Percentiles rank a stretch among this genome's conserved stretches.
Conservation (phyloP, 2,888 invertebrate species). For the Epinotia brunnichana region DNA sequence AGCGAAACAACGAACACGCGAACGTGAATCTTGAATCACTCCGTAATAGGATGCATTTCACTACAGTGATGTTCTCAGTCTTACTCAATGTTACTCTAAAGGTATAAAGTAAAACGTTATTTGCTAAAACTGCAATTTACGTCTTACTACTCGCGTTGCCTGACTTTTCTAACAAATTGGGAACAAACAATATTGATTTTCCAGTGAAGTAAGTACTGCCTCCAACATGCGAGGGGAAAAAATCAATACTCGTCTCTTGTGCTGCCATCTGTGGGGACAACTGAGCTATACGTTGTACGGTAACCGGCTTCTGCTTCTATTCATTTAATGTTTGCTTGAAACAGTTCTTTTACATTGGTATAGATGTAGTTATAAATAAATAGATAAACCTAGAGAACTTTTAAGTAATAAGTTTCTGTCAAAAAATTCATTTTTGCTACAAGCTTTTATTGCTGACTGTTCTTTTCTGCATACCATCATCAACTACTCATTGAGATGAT, state of each 20-base stretch:
- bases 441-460: too few species aligned
- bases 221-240: constrained; percentile 52
- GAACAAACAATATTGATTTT: constrained; percentile 72
- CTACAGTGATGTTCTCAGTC: constrained; percentile 52
- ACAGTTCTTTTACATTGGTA: constrained; percentile 1
- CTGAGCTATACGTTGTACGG: constrained; percentile 34
- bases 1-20: constrained; percentile 72
- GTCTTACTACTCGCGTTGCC: constrained; percentile 14
- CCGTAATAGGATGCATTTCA: constrained; percentile 65
- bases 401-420: too few species aligned
- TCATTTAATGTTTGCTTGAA: background rate
- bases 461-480: too few species aligned
- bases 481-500: too few species aligned
- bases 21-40: constrained; percentile 71
- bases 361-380: constrained; percentile 10
- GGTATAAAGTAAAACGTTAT: constrained; percentile 22
- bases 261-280: constrained; percentile 67
- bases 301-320: background rate
- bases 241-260: constrained; percentile 72
- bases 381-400: too few species aligned
- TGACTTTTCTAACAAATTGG: constrained; percentile 66
- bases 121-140: constrained; percentile 26
- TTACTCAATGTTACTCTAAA: background rate
- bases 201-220: constrained; percentile 50
- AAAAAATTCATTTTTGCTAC: too few species aligned